Evolutionary conservation across 23 tunicate genomes (phyloP).

Genomic region (Halocynthia aurantium): DNA sequence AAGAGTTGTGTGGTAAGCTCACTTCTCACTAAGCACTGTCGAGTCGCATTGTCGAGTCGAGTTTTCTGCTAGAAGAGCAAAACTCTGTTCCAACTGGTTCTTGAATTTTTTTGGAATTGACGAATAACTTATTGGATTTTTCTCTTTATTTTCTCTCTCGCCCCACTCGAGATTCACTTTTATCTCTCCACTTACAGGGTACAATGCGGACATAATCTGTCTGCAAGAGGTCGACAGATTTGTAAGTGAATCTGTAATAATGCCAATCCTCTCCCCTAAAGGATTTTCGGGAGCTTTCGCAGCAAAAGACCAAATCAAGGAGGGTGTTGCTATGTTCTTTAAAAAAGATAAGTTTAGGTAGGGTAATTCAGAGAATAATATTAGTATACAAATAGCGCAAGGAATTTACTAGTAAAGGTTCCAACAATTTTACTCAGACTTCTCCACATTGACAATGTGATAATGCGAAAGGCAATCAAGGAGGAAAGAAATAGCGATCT

Average conservation of each 20-base stretch:
- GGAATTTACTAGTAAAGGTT: not conserved
- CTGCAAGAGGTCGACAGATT: conserved; percentile 89
- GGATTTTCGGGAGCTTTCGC: conserved; percentile 68
- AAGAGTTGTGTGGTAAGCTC: conserved; percentile 60
- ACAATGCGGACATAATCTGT: conserved; percentile 84
- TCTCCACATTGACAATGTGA: conserved; percentile 3
- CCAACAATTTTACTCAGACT: not conserved
- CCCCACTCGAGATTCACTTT: not conserved
- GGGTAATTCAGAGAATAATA: not conserved
- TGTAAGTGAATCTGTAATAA: conserved; percentile 46
- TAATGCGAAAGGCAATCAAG: conserved; percentile 10
- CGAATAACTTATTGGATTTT: not conserved
- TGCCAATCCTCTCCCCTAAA: conserved; percentile 46
- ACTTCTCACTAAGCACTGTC: too few species aligned
- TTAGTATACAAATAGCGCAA: not conserved
- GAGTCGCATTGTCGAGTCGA: too few species aligned
- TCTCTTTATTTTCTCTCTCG: not conserved
- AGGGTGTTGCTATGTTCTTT: conserved; percentile 80
- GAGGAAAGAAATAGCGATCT: conserved; percentile 23
- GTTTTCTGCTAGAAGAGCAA: too few species aligned
- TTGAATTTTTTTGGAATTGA: not conserved
- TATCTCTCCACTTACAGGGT: conserved; percentile 36
- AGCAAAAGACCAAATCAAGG: conserved; percentile 54
- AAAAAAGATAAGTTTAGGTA: conserved; percentile 55
- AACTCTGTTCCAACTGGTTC: not conserved